Base-by-base conservation (phyloP, 2,113 vertebrate species). In the Etheostoma cragini region DNA sequence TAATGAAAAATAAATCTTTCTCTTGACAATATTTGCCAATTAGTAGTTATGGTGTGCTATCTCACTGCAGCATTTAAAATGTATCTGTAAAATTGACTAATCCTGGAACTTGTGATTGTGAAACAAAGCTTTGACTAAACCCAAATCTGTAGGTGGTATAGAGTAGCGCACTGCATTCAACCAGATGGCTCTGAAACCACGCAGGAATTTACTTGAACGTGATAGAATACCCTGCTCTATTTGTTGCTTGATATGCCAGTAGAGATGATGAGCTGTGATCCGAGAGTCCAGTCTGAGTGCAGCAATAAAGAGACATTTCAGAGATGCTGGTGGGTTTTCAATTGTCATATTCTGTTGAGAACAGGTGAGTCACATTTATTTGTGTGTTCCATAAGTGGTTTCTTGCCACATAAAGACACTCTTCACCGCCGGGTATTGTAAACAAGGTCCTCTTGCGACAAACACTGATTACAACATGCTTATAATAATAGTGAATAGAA, bases 81-180 rank as follows among this genome's bases (percentile, higher is more conserved):
- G 0, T 17, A 26, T 50, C 46, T 26, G 35, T 38, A 38, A 38
- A 38, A 38, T 38, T 8, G 8, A 38, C 35, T 16, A 19, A 0
- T 61, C 1, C 24, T 35, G 13, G 22, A 16, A 30, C 12, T 56
- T 30, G 8, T n/a, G n/a, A 30, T 35, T 5, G 4, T 19, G 24
- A 74, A 81, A 69, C 33, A 73, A 72, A 58, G 38, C 24, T 33
- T 46, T 21, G 56, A 11, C 38, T 38, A 7, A n/a, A 21, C 24
- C n/a, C 30, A 26, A 58, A 50, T 46, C 17, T 12, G 15, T 5
- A 22, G 35, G 45, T 82, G 50, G 15, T 38, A 63, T 17, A 57
- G 26, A 30, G 17, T 19, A 30, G n/a, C 21, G 30, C n/a, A 30
- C 42, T 53, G 17, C 13, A 60, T 14, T 11, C 8, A 17, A 33